Evolutionary conservation across 2,797 vertebrate genomes (phyloP), one percentile per base, ranked within the genome.

Genomic region (Coilia nasus): DNA sequence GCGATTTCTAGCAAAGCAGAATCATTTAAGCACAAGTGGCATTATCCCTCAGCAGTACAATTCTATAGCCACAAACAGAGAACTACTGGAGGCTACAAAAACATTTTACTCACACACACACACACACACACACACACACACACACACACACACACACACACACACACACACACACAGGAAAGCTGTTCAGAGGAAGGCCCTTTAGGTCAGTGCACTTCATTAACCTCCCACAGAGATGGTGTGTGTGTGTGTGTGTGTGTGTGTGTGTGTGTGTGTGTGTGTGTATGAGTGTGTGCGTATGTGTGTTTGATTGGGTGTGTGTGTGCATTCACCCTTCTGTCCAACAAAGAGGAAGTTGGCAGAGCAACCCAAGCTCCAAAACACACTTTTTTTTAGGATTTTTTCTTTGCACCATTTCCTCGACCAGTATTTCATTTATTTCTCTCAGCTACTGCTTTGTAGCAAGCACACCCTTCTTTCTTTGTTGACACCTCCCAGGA

Each of bases 121-220:
- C 50, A 54, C 50, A 54, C 50, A 54, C 50, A 54, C 7, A 54
- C 50, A 54, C 50, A 54, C 50, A 54, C 50, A 54, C 50, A 54
- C 50, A 54, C 50, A 54, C 50, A 54, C 50, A 54, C 50, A 54
- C 50, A 54, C 2, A 54, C 50, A 54, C 50, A 54, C 59, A 60
- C 57, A 60, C 57, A 60, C 57, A 60, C 57, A 60, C 57, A 60
- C 57, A 60, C 57, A 75, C 67, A 85, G 71, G 80, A 25, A 67
- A 81, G 67, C 67, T 6, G 67, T 75, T 75, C 15, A 19, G 28
- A 75, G 28, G 28, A 14, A 67, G 62, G 23, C 67, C 28, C 25
- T 28, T 75, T 4, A 75, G 67, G 67, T 41, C 67, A 35, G 28
- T 75, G 67, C 15, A 17, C 67, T 75, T 75, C 35, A 75, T 75